Base-by-base conservation (phyloP, 2,888 invertebrate genomes). In the Eristalis arbustorum region DNA sequence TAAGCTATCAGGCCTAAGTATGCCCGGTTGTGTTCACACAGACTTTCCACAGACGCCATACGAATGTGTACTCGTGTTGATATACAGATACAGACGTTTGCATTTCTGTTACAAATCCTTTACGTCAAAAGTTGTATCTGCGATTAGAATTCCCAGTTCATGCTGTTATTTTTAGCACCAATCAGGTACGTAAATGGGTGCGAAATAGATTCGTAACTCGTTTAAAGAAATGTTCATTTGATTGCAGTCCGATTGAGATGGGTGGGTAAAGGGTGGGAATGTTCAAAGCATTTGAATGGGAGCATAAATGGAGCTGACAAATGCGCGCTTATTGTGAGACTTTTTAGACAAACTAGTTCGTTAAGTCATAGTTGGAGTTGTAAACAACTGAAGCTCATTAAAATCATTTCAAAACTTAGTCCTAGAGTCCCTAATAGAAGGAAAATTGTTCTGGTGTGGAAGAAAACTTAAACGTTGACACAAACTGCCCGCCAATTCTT, bases 101-200 rank as follows among this genome's bases (percentile, higher is more conserved):
- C 31, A 31, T 8, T 31, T 31, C 8, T 5, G 31, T 31, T 31
- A 10, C 31, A 31, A 31, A 31, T 49, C 49, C 18, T 49, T 49
- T 49, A 18, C 49, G 49, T 49, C 49, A 71, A 67, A 57, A 69
- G 40, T 22, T 34, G 56, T 10, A 34, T 56, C 37, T 71, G 23
- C 40, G 69, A 57, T 68, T 57, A 57, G 22, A 68, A 34, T 13
- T 2, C 57, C n/a, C 34, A 31, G 59, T 37, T 61, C n/a, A 40
- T 40, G 40, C 3, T 22, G 37, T 59, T 61, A 71, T 49, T 71
- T 71, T 71, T 37, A 59, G n/a, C 25, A 40, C 13, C 69, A 40
- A 71, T 71, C 25, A 40, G 14, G 40, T 61, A 23, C 31, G 23
- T 28, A 25, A 25, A 69, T 37, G 11, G 57, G 10, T 57, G 37